Base-by-base conservation (phyloP, 2,113 vertebrate species). In the Physeter macrocephalus region DNA sequence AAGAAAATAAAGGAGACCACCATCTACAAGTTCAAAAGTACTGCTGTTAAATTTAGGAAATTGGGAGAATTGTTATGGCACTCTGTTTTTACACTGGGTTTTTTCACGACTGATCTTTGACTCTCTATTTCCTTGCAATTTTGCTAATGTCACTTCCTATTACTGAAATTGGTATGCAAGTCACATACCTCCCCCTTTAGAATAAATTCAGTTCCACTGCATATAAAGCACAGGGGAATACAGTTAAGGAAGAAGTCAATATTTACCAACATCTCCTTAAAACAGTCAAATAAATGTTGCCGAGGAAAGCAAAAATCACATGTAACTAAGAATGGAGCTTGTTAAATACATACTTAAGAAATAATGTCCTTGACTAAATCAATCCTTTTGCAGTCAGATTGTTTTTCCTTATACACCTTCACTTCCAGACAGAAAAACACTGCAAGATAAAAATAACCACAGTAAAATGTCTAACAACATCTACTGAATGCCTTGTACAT, bases 261-360 rank as follows among this genome's bases (percentile, higher is more conserved):
- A 74, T 85, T 96, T 96, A 90, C 87, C 69, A 81, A 69, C 81
- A 95, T 90, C 95, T 92, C 72, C 82, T 95, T 95, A 88, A 90
- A 94, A 97, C 4, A 69, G 34, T 87, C 69, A 97, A 90, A 72
- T 81, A 62, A 81, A 74, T 91, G 41, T 78, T 93, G 57, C 36
- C 34, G 2, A 95, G 29, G n/a, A 74, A 96, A 96, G 78, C n/a
- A 96, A 95, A 93, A 95, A 41, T 67, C 49, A 95, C 6, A 72
- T 17, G 31, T 21, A 88, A 83, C 43, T 67, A 69, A 93, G 77
- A 86, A 82, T 31, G 39, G n/a, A 86, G 27, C 17, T 72, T 96
- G 69, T 49, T 43, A 92, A 86, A 95, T 87, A 92, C 29, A 81
- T n/a, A 89, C 13, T 85, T 67, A 81, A 88, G 78, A 88, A 36